Percentiles rank a stretch among this genome's conserved stretches.
Evolutionary conservation across 2,113 vertebrate species (phyloP).

Genomic region (Mustelus asterias): DNA sequence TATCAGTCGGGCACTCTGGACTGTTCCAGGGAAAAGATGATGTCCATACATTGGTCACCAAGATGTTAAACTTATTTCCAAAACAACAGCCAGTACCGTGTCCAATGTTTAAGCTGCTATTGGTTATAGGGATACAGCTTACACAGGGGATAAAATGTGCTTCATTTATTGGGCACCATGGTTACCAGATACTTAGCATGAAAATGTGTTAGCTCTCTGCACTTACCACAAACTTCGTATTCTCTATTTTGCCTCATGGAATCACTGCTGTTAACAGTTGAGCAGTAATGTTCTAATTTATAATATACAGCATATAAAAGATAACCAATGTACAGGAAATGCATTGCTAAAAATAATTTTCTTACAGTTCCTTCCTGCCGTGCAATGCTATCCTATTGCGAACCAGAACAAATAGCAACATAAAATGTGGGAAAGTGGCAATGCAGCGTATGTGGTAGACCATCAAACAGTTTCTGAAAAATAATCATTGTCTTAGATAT

Average conservation of each 20-base stretch:
- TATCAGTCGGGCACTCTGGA: neutral
- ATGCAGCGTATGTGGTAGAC: neutral
- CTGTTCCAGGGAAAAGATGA: neutral
- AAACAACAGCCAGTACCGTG: neutral
- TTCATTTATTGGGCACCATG: neutral
- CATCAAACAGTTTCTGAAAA: neutral
- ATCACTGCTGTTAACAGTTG: neutral
- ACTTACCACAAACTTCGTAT: neutral
- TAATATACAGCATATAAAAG: neutral
- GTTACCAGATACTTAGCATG: constrained; percentile 14
- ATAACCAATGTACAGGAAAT: neutral
- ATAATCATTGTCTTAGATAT: neutral
- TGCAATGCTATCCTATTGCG: neutral
- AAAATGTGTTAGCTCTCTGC: neutral
- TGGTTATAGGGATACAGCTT: neutral
- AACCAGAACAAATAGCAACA: neutral
- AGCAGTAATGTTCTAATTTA: neutral
- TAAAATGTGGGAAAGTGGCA: neutral
- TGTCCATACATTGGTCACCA: neutral
- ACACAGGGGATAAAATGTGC: neutral
- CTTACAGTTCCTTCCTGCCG: neutral
- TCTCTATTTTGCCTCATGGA: neutral
- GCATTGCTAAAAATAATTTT: neutral
- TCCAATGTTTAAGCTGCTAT: neutral
- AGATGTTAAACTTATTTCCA: neutral